Conservation (phyloP, 2,113 vertebrate species). For the Sclerurus mexicanus region DNA sequence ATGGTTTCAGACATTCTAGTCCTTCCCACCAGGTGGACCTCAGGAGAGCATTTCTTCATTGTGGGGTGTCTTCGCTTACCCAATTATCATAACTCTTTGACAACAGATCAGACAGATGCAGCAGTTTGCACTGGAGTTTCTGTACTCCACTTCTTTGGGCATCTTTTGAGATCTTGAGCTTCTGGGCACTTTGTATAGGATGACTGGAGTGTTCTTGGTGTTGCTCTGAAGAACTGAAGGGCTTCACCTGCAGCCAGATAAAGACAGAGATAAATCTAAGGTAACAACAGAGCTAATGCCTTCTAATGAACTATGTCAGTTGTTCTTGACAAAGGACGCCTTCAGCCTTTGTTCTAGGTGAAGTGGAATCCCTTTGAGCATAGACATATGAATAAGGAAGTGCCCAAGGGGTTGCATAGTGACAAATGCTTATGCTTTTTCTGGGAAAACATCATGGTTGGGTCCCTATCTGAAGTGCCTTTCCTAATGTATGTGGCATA, state of each 20-base stretch:
- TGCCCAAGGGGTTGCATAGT: neutral
- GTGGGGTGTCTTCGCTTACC: neutral
- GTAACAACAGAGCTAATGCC: too few species aligned
- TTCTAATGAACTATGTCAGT: neutral
- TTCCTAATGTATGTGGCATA: neutral
- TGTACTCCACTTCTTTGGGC: neutral
- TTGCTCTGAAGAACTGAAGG: neutral
- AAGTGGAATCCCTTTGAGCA: neutral
- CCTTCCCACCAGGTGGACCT: neutral
- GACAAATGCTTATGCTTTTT: neutral
- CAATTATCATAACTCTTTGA: neutral
- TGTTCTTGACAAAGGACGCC: neutral
- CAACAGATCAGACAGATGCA: neutral
- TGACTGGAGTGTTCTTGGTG: rapidly evolving
- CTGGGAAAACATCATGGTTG: neutral
- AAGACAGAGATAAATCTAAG: neutral
- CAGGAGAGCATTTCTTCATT: neutral
- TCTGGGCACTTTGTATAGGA: neutral
- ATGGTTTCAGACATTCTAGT: neutral
- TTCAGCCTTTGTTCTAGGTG: neutral
- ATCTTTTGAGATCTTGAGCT: neutral
- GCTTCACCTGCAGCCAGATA: neutral
- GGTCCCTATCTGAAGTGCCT: neutral
- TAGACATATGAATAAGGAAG: neutral
- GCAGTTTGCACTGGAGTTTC: neutral